A percentile compares a stretch with the other conserved stretches of the same genome.
These are phyloP conservation scores for Uloborus diversus DNA, from an alignment of 1,140 invertebrate genomes.

Conservation along the genomic window DNA sequence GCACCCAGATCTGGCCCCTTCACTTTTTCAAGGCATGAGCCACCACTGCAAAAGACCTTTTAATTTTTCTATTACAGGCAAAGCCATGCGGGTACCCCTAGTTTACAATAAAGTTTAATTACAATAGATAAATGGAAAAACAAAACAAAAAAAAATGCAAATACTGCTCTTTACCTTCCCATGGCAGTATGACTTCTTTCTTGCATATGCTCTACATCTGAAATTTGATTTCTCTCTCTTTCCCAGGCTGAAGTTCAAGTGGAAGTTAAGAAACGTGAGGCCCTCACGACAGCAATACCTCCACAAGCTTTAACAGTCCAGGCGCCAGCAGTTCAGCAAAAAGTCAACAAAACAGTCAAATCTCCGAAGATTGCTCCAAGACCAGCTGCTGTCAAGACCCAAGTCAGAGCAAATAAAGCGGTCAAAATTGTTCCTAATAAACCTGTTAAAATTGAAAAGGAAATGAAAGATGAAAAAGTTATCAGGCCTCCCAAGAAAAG, in stretches of 20 bases:
- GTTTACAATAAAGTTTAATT: no score
- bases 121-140: no score
- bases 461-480: slow-evolving; percentile 30
- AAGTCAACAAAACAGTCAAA: slow-evolving; percentile 6
- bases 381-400: not conserved
- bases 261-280: slow-evolving; percentile 47
- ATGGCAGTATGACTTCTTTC: no score
- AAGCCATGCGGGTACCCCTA: no score
- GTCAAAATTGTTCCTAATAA: not conserved
- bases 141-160: no score
- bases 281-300: slow-evolving; percentile 30
- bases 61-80: no score
- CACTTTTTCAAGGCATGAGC: no score
- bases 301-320: slow-evolving; percentile 33
- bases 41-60: no score
- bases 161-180: no score
- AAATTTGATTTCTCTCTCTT: no score
- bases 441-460: slow-evolving; percentile 5
- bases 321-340: slow-evolving; percentile 9
- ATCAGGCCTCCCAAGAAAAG: slow-evolving; percentile 51
- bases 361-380: not conserved
- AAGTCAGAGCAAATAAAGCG: slow-evolving; percentile 15
- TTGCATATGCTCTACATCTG: no score
- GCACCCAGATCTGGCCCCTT: no score
- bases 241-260: slow-evolving; percentile 43